Conservation (phyloP, 2,888 invertebrate genomes). For the Plebejus argus region DNA sequence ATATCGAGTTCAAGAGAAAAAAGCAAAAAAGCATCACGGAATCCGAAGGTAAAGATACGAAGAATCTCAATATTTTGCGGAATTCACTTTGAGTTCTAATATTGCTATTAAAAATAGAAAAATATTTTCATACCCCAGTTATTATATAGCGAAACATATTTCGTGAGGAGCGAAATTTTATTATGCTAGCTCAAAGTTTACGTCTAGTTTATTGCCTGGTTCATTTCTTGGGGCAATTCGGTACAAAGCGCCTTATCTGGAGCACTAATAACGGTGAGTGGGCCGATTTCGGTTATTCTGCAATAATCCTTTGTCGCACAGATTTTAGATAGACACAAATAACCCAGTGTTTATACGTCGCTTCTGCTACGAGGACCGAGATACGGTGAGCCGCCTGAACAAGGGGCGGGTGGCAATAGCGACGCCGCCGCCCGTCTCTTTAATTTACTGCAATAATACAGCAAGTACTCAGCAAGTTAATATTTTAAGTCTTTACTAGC, state of each 20-base stretch:
- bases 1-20: not conserved
- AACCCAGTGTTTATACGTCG: slow-evolving; percentile 36
- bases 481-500: not conserved
- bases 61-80: not conserved
- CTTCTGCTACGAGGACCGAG: slow-evolving; percentile 37
- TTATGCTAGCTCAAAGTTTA: slow-evolving; percentile 14
- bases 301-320: slow-evolving; percentile 36
- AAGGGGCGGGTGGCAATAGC: slow-evolving; percentile 41
- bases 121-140: not conserved
- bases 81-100: not conserved
- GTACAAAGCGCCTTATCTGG: slow-evolving; percentile 28
- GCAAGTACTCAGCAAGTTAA: slow-evolving; percentile 27
- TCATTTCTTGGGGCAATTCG: slow-evolving; percentile 30
- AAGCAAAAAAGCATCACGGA: not conserved
- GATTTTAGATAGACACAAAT: slow-evolving; percentile 38
- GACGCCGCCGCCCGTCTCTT: slow-evolving; percentile 37
- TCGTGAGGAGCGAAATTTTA: not conserved
- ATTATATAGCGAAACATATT: not conserved
- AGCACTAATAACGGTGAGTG: slow-evolving; percentile 33
- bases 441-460: slow-evolving; percentile 28
- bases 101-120: not conserved
- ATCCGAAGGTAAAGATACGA: not conserved
- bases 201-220: slow-evolving; percentile 22
- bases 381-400: slow-evolving; percentile 41
- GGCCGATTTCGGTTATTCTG: slow-evolving; percentile 33